These are phyloP conservation scores for Mamestra configurata DNA, from an alignment of 1,140 invertebrate species.

Conservation along the genomic window DNA sequence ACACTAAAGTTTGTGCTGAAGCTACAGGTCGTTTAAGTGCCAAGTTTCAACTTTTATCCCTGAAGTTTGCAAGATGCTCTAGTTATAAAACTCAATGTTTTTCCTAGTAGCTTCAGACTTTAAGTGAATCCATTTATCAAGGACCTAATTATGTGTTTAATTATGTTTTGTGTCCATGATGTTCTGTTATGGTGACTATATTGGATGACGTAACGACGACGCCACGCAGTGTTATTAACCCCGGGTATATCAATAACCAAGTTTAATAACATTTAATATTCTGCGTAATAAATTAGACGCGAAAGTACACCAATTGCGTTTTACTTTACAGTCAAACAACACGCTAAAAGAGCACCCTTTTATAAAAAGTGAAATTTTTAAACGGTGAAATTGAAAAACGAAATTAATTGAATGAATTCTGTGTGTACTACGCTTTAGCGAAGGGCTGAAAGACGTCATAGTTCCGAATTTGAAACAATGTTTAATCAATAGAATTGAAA, in stretches of 20 bases:
- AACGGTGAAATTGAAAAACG: background rate
- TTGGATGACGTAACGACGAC: background rate
- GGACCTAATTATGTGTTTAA: background rate
- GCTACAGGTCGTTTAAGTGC: constrained; percentile 27
- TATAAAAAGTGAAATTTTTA: background rate
- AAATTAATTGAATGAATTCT: background rate
- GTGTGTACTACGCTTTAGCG: background rate
- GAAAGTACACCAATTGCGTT: background rate
- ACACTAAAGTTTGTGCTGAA: background rate
- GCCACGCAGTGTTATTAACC: constrained; percentile 19
- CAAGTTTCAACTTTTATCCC: constrained; percentile 18
- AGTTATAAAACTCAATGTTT: background rate
- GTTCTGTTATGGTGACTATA: constrained; percentile 8
- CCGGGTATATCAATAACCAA: background rate
- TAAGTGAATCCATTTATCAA: background rate
- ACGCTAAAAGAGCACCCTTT: background rate
- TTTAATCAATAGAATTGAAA: constrained; percentile 5
- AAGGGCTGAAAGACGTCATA: background rate
- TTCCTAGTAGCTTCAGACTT: background rate
- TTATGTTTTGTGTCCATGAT: background rate
- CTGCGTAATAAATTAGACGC: background rate
- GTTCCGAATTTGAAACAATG: background rate
- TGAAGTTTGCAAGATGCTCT: constrained; percentile 2
- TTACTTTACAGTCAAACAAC: constrained; percentile 14
- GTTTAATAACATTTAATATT: constrained; percentile 21